Base-by-base conservation (phyloP, 2,797 vertebrate genomes). In the Chanos chanos region DNA sequence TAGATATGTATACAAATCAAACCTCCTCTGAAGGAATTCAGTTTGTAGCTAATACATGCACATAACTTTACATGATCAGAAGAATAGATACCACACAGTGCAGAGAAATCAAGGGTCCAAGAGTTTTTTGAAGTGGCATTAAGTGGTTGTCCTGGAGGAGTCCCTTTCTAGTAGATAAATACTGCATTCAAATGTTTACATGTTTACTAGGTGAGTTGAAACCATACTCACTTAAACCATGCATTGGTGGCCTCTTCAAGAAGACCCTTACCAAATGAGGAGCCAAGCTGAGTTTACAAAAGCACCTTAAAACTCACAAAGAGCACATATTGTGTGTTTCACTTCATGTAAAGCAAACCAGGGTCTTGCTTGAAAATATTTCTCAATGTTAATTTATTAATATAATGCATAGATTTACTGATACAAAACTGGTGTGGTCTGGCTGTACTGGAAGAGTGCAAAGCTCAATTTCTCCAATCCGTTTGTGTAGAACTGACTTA, bases 181-280 rank as follows among this genome's bases (percentile, higher is more conserved):
- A 81, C 83, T 85, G 74, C 82, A 81, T 87, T 87, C 75, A 78
- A 85, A 89, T 90, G 89, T 90, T 90, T 90, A 91, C 89, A 90
- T 85, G 79, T 83, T 87, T 80, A 83, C 83, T 87, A 84, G 79
- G 82, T 78, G 77, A 86, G 84, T 84, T 83, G 81, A 78, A 84
- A 82, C 86, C 85, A 88, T 77, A 88, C 55, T 74, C 78, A 77
- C 77, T n/a, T n/a, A 74, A 56, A 76, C 79, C 81, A 81, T 77
- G 75, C 77, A 74, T 70, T 73, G 80, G 80, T 82, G 61, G 78
- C 73, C 81, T 83, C 77, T 71, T 63, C 40, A 70, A 53, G n/a
- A n/a, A n/a, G n/a, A n/a, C n/a, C n/a, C n/a, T n/a, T n/a, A 53
- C 55, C 41, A 69, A 70, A 60, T 21, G 40, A 44, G 72, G 71